Evolutionary conservation across 1,140 invertebrate species (phyloP).

Genomic region (Drosophila subpulchrella): DNA sequence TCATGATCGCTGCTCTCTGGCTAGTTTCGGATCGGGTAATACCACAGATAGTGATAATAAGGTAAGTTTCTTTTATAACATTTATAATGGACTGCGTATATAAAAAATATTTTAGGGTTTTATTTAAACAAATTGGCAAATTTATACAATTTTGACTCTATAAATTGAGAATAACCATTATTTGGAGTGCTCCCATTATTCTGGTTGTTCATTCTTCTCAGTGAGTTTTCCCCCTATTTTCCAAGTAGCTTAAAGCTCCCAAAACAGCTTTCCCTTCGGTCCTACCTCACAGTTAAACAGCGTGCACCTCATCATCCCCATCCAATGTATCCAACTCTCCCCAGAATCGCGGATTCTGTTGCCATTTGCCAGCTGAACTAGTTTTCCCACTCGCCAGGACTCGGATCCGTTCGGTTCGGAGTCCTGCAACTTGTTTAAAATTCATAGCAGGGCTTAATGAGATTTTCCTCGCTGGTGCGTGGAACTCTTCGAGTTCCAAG

Average conservation of each 20-base stretch:
- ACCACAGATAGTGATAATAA: constrained; percentile 96
- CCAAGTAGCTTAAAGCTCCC: constrained; percentile 25
- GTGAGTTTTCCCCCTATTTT: constrained; percentile 14
- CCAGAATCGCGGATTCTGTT: constrained; percentile 26
- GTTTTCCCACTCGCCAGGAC: constrained; percentile 46
- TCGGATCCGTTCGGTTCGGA: constrained; percentile 54
- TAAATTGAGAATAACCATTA: background rate
- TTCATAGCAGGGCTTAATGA: constrained; percentile 78
- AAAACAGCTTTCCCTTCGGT: constrained; percentile 40
- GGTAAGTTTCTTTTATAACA: constrained; percentile 86
- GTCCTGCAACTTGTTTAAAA: constrained; percentile 78
- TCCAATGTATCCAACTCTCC: constrained; percentile 1
- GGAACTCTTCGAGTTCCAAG: constrained; percentile 17
- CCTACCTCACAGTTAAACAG: constrained; percentile 67
- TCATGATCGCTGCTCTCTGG: constrained; percentile 93
- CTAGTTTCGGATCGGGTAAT: constrained; percentile 97
- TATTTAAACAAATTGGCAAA: background rate
- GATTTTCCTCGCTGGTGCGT: constrained; percentile 64
- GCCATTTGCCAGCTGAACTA: constrained; percentile 64
- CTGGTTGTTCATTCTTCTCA: background rate
- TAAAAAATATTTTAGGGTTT: no score
- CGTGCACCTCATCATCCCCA: constrained; percentile 28
- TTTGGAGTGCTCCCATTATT: background rate
- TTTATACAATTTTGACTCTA: no score
- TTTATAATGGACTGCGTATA: no score